Conservation (phyloP, 1,140 invertebrate species). For the Sarcophaga bullata region DNA sequence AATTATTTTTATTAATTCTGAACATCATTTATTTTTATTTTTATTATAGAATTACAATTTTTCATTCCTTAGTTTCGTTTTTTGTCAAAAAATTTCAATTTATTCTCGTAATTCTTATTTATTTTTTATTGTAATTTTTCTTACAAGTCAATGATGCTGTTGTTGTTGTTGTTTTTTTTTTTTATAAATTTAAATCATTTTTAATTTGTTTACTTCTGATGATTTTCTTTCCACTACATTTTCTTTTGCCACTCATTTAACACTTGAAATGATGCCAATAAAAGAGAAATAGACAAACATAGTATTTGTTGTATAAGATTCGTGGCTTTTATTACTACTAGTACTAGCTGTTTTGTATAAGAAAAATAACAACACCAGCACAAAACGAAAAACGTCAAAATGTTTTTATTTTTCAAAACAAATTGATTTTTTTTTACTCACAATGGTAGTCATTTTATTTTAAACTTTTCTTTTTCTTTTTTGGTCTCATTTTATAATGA, state of each 20-base stretch:
- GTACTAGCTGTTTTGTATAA: background rate
- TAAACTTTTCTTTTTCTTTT: background rate
- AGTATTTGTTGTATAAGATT: no score
- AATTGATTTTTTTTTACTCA: conserved; percentile 22
- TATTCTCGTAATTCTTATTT: background rate
- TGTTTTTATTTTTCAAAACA: conserved; percentile 24
- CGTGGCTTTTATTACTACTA: no score
- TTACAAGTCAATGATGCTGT: background rate
- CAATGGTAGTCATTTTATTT: background rate
- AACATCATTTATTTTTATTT: background rate
- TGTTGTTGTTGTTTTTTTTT: background rate
- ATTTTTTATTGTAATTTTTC: background rate
- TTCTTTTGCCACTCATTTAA: conserved; percentile 38
- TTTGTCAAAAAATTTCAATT: background rate
- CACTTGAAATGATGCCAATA: conserved; percentile 3
- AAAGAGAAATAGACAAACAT: background rate
- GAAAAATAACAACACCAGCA: conserved; percentile 14
- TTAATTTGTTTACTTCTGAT: conserved; percentile 37
- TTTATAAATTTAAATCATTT: background rate
- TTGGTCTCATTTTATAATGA: background rate
- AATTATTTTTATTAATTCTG: background rate
- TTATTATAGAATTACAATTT: background rate
- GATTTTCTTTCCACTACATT: conserved; percentile 33
- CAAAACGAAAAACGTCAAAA: conserved; percentile 7
- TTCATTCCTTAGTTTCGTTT: no score